Percentiles rank a stretch among this genome's conserved stretches.
Evolutionary conservation across 2,113 vertebrate species (phyloP).

Genomic region (Sigmodon hispidus): DNA sequence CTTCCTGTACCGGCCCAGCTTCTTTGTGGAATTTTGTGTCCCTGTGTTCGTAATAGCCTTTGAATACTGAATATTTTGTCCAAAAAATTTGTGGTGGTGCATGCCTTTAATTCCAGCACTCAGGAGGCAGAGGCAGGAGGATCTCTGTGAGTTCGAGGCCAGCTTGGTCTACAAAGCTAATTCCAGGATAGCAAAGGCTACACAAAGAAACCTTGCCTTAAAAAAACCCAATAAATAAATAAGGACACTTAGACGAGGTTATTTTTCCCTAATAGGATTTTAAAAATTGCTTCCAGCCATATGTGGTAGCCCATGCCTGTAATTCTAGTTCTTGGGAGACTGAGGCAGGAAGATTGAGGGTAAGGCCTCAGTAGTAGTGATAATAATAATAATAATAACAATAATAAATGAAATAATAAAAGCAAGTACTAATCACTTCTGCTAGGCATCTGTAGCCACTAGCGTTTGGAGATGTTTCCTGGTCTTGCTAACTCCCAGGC

Average conservation of each 20-base stretch:
- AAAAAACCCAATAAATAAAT: not conserved
- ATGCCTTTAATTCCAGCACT: not conserved
- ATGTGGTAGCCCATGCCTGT: too few relatives aligned
- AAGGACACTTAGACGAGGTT: not conserved
- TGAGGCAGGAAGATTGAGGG: not conserved
- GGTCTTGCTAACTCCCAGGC: not conserved
- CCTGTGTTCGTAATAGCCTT: not conserved
- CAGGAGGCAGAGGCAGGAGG: not conserved
- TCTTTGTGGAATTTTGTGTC: not conserved
- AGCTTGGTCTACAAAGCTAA: not conserved
- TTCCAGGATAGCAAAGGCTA: not conserved
- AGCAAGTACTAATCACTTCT: not conserved
- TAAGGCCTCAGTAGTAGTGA: not conserved
- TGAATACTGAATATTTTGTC: not conserved
- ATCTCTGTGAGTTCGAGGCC: not conserved
- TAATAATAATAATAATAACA: not conserved
- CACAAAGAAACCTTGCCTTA: not conserved
- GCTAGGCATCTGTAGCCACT: not conserved
- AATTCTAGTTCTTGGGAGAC: not conserved
- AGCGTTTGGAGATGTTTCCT: rapidly evolving
- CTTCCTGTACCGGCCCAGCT: not conserved
- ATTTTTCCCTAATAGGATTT: not conserved
- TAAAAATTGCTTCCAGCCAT: not conserved
- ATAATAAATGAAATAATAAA: not conserved
- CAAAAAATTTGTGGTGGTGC: not conserved